Evolutionary conservation across 2,888 invertebrate species (phyloP).

Genomic region (Phyllotreta striolata): DNA sequence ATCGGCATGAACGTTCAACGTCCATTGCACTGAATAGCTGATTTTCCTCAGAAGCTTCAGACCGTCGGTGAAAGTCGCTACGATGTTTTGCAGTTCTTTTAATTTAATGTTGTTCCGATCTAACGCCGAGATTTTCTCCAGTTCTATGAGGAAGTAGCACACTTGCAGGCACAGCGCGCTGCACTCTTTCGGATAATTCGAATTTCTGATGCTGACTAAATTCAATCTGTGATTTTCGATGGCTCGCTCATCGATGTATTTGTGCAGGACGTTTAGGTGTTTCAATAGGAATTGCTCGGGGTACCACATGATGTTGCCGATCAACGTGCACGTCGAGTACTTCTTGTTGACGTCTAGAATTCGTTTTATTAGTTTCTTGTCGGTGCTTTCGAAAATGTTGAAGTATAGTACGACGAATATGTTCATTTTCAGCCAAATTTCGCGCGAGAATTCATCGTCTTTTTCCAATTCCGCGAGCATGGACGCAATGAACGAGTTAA

Average conservation of each 20-base stretch:
- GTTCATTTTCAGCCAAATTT: slow-evolving; percentile 71
- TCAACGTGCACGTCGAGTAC: slow-evolving; percentile 78
- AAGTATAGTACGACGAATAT: slow-evolving; percentile 72
- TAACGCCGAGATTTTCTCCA: slow-evolving; percentile 64
- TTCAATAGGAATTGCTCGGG: slow-evolving; percentile 81
- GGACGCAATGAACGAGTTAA: slow-evolving; percentile 71
- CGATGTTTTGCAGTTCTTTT: slow-evolving; percentile 66
- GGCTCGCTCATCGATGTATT: slow-evolving; percentile 63
- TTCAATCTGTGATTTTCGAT: slow-evolving; percentile 63
- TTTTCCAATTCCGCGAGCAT: slow-evolving; percentile 71
- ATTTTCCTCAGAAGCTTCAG: slow-evolving; percentile 60
- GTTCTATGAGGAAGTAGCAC: slow-evolving; percentile 69
- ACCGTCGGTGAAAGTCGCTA: slow-evolving; percentile 66
- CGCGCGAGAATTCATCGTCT: slow-evolving; percentile 65
- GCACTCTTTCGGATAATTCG: slow-evolving; percentile 71
- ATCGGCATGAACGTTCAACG: slow-evolving; percentile 72
- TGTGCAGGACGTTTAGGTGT: slow-evolving; percentile 67
- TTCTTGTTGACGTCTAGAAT: slow-evolving; percentile 81
- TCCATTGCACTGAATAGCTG: slow-evolving; percentile 66
- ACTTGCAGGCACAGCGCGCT: slow-evolving; percentile 62
- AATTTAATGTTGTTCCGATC: slow-evolving; percentile 63
- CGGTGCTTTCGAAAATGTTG: slow-evolving; percentile 78
- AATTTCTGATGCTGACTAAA: slow-evolving; percentile 66
- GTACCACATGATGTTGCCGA: slow-evolving; percentile 85
- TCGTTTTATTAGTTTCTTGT: slow-evolving; percentile 78